These are phyloP conservation scores for Theretra japonica DNA, from an alignment of 2,888 invertebrate genomes.

Conservation along the genomic window DNA sequence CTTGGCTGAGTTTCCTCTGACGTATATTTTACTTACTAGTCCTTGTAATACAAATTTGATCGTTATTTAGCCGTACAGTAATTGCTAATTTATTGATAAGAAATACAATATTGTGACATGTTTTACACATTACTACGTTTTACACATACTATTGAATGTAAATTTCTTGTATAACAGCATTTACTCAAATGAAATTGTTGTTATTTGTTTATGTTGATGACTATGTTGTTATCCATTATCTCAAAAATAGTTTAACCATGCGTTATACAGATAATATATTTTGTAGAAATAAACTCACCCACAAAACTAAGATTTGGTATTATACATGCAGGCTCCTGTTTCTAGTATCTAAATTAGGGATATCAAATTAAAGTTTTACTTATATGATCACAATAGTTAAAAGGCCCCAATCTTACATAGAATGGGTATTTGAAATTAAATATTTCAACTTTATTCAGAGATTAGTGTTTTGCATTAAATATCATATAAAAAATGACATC, in stretches of 20 bases:
- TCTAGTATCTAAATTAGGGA: too few relatives aligned
- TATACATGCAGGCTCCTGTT: too few relatives aligned
- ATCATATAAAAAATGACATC: too few relatives aligned
- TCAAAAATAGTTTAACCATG: background rate
- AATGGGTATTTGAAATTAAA: background rate
- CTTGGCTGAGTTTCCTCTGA: constrained; percentile 29
- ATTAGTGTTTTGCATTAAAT: too few relatives aligned
- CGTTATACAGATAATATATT: too few relatives aligned
- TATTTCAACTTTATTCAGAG: background rate
- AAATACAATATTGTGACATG: background rate
- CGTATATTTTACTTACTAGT: constrained; percentile 18
- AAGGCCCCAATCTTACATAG: background rate
- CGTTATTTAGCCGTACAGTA: background rate
- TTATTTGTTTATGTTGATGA: background rate
- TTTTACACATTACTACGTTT: too few relatives aligned
- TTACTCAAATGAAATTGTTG: background rate
- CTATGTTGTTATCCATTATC: background rate
- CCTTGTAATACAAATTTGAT: constrained; percentile 34
- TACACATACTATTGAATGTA: too few relatives aligned
- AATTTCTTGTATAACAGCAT: too few relatives aligned
- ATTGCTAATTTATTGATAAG: background rate
- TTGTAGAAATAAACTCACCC: too few relatives aligned
- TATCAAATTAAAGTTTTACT: background rate
- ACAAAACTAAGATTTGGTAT: too few relatives aligned
- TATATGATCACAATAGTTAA: background rate